A percentile compares a stretch with the other conserved stretches of the same genome.
phyloP scores from a whole-genome alignment of 2,797 vertebrate species.

The Spea hammondii region DNA sequence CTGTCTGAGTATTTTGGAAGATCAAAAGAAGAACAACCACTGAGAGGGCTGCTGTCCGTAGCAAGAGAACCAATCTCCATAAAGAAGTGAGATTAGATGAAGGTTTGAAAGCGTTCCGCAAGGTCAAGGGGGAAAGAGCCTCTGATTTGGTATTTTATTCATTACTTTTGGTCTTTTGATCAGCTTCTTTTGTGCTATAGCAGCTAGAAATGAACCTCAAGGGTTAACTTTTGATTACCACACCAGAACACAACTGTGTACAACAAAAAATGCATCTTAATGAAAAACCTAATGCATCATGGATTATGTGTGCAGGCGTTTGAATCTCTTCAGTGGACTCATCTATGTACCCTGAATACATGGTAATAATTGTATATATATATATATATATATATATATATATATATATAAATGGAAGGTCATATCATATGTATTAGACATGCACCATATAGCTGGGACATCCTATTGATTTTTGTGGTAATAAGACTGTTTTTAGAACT shows the following conservation, averaged over 20 bases:
- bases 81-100: constrained; percentile 50
- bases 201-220: constrained; percentile 26
- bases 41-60: constrained; percentile 47
- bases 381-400: too few species aligned
- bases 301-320: too few species aligned
- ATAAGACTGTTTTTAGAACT: too few species aligned
- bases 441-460: too few species aligned
- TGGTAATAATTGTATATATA: too few species aligned
- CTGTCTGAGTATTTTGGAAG: constrained; percentile 39
- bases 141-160: constrained; percentile 52
- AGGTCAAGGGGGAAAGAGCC: constrained; percentile 49
- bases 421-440: too few species aligned
- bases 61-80: constrained; percentile 48
- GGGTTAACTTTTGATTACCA: constrained; percentile 47
- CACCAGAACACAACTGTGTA: constrained; percentile 20
- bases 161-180: constrained; percentile 51
- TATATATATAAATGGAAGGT: too few species aligned
- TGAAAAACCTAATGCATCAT: not conserved
- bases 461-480: too few species aligned
- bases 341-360: too few species aligned
- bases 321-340: too few species aligned
- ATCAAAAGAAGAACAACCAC: constrained; percentile 52
- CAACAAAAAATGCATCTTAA: constrained; percentile 24
- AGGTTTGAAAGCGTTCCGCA: constrained; percentile 48
- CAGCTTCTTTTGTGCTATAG: constrained; percentile 44